Base-by-base conservation (phyloP, 2,113 vertebrate genomes). In the Ptyas mucosa region DNA sequence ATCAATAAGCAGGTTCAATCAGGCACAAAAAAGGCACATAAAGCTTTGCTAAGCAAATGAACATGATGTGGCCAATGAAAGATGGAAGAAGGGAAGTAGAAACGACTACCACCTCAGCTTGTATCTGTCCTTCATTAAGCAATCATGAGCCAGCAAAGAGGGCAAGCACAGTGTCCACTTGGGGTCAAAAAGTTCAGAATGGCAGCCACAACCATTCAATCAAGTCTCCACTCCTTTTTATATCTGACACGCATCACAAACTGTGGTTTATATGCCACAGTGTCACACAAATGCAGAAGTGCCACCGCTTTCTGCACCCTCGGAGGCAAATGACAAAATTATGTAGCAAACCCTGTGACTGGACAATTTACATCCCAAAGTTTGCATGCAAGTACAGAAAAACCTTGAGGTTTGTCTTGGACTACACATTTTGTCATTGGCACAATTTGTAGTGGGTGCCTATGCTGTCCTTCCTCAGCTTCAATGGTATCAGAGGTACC, bases 1-100 rank as follows among this genome's bases (percentile, higher is more conserved):
- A 46, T 75, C 81, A 91, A 90, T 88, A 51, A 55, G 85, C 87
- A 54, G 88, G 86, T 88, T 90, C 69, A 92, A 57, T 91, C 51
- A 91, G 86, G 39, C 52, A 93, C 8, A 91, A 29, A 46, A 46
- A 34, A 75, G 20, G 34, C 51, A 93, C 11, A 91, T 29, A 43
- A 54, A 55, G 21, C 52, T 85, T 51, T 91, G 92, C 61, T 57
- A 46, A 53, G 21, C 53, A 85, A 93, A 88, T 39, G 64, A 93
- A 49, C 64, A 51, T 58, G 88, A 91, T 88, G 43, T 89, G 53
- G 52, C 29, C 55, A 93, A 91, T 89, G 57, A 89, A 49, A 89
- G 64, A 10, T 51, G 26, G n/a, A 61, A 69, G n/a, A 91, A 85
- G 92, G 75, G 51, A 7, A 24, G 18, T 49, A 88, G 26, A 12